phyloP scores from a whole-genome alignment of 2,888 invertebrate species.

The Agrilus mali region DNA sequence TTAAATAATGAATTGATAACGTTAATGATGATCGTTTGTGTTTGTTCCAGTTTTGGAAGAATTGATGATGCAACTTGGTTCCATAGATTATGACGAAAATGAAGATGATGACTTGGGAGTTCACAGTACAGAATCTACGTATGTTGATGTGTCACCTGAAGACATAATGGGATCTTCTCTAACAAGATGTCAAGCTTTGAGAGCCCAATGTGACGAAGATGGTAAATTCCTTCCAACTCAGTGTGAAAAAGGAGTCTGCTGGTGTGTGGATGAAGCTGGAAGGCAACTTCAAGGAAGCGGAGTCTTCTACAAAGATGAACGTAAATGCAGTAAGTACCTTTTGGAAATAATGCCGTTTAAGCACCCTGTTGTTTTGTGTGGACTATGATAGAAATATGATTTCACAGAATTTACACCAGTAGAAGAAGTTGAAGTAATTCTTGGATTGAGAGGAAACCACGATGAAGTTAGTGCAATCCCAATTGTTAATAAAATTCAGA shows the following conservation, averaged over 20 bases:
- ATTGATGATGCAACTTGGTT: conserved; percentile 51
- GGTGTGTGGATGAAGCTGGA: conserved; percentile 81
- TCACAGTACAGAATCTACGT: conserved; percentile 13
- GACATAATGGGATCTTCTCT: conserved; percentile 23
- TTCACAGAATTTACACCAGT: conserved; percentile 54
- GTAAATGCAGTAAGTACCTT: conserved; percentile 40
- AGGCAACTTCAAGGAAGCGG: conserved; percentile 51
- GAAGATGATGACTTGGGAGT: conserved; percentile 29
- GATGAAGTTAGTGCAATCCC: conserved; percentile 37
- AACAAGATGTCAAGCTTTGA: conserved; percentile 35
- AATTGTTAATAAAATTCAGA: conserved; percentile 33
- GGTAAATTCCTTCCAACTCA: conserved; percentile 66
- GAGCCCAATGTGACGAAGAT: conserved; percentile 48
- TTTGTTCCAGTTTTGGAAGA: conserved; percentile 49
- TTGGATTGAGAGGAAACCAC: conserved; percentile 57
- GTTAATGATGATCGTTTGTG: not conserved
- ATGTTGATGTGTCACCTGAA: conserved; percentile 11
- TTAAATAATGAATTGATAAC: not conserved
- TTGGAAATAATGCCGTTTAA: too few species aligned
- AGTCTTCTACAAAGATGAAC: conserved; percentile 45
- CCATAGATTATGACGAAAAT: conserved; percentile 38
- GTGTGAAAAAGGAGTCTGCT: conserved; percentile 59
- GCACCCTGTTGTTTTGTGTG: too few species aligned
- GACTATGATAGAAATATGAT: too few species aligned
- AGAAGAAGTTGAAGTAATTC: conserved; percentile 60